Conservation (phyloP, 2,888 invertebrate species). For the Pasiphila rectangulata region DNA sequence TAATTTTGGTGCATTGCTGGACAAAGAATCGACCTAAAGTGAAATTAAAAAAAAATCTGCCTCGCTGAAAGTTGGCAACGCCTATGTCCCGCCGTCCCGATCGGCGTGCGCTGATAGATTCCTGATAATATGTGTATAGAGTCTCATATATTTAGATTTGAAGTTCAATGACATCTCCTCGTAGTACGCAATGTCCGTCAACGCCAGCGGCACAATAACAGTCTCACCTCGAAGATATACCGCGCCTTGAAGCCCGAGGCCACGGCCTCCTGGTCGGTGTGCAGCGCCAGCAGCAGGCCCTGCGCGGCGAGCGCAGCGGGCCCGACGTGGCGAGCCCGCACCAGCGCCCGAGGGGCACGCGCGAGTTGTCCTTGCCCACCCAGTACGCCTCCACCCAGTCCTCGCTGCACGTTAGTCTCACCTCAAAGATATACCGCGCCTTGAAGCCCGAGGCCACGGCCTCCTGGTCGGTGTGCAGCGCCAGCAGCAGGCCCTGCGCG, state of each 20-base stretch:
- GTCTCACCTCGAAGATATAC: neutral
- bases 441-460: slow-evolving; percentile 97
- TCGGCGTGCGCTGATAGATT: too few relatives aligned
- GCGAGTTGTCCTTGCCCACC: slow-evolving; percentile 89
- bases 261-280: slow-evolving; percentile 92
- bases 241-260: slow-evolving; percentile 54
- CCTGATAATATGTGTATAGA: too few relatives aligned
- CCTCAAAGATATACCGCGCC: slow-evolving; percentile 96
- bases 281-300: slow-evolving; percentile 92
- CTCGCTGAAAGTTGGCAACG: too few relatives aligned
- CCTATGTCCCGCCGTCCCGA: too few relatives aligned
- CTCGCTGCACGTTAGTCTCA: slow-evolving; percentile 54
- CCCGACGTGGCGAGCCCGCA: slow-evolving; percentile 96
- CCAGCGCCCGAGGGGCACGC: slow-evolving; percentile 93
- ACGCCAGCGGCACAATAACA: too few relatives aligned
- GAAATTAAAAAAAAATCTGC: too few relatives aligned
- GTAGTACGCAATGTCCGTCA: too few relatives aligned
- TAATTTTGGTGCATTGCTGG: too few relatives aligned
- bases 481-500: slow-evolving; percentile 91
- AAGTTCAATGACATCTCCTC: too few relatives aligned
- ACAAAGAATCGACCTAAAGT: too few relatives aligned
- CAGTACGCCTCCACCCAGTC: slow-evolving; percentile 96
- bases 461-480: slow-evolving; percentile 92
- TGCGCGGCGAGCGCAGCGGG: slow-evolving; percentile 94
- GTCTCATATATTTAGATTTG: too few relatives aligned